phyloP scores from a whole-genome alignment of 2,797 vertebrate genomes.

The Phalloptychus januarius region DNA sequence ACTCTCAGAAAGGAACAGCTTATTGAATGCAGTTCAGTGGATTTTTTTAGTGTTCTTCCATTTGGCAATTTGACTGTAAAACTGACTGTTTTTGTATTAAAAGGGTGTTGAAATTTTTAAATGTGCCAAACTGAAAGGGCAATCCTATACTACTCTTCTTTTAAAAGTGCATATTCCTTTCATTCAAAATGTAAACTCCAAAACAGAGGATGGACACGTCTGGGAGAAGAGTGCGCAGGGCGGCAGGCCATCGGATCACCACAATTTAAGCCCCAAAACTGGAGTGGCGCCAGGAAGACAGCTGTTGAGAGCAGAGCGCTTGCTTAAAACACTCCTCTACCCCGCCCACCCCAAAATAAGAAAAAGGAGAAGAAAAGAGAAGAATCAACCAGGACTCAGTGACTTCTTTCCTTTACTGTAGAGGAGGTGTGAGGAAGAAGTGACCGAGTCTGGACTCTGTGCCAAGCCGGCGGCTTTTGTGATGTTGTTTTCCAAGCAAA shows the following conservation, averaged over 20 bases:
- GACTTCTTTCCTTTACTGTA: constrained; percentile 63
- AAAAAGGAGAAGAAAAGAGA: neutral
- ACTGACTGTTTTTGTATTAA: constrained; percentile 16
- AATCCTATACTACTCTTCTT: constrained; percentile 3
- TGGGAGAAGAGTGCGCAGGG: constrained; percentile 81
- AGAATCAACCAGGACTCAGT: constrained; percentile 77
- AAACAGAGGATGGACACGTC: constrained; percentile 37
- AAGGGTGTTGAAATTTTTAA: neutral
- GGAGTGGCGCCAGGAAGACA: constrained; percentile 96
- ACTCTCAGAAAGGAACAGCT: constrained; percentile 35
- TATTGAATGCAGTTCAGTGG: constrained; percentile 13
- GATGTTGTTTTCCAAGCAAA: constrained; percentile 65
- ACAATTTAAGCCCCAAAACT: constrained; percentile 88
- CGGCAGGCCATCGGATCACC: constrained; percentile 83
- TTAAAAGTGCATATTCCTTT: constrained; percentile 21
- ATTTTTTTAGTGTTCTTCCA: neutral
- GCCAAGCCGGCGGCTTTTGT: constrained; percentile 75
- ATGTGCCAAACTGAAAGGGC: neutral
- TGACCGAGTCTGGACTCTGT: constrained; percentile 53
- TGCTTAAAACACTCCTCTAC: constrained; percentile 91
- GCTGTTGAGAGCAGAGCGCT: constrained; percentile 93
- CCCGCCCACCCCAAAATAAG: constrained; percentile 35
- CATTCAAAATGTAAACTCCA: constrained; percentile 20
- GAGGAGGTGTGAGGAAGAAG: constrained; percentile 75
- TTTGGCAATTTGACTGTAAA: neutral